Conservation (phyloP, 2,888 invertebrate species). For the Trachelus troglodyta region DNA sequence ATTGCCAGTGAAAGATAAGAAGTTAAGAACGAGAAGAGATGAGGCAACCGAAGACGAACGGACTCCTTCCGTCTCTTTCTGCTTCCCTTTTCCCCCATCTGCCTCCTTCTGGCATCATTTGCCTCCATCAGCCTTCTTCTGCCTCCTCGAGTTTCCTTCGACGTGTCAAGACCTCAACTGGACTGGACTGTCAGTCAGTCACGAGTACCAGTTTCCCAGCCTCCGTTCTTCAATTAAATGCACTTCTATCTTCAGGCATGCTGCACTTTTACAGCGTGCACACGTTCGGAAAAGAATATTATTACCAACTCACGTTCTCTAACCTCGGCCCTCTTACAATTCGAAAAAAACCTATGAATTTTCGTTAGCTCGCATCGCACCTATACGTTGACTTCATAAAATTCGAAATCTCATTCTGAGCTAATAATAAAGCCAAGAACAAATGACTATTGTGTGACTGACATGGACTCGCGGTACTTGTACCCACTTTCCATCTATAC, state of each 20-base stretch:
- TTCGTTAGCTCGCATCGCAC: not conserved
- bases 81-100: too few relatives aligned
- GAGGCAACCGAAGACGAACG: not conserved
- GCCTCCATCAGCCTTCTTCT: too few relatives aligned
- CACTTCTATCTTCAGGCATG: not conserved
- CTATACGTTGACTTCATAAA: not conserved
- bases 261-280: not conserved
- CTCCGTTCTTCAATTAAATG: conserved; percentile 5
- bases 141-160: not conserved
- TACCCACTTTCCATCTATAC: not conserved
- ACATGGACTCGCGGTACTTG: not conserved
- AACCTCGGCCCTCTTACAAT: not conserved
- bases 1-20: not conserved
- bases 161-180: not conserved
- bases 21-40: not conserved
- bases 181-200: not conserved
- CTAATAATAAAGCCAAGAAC: not conserved
- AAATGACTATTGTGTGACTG: not conserved
- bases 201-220: conserved; percentile 2
- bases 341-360: not conserved
- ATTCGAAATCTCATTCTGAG: not conserved
- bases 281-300: not conserved
- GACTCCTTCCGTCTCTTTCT: not conserved
- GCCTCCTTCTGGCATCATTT: too few relatives aligned
- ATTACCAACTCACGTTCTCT: not conserved